phyloP scores from a whole-genome alignment of 1,140 invertebrate species.

The Harpegnathos saltator region DNA sequence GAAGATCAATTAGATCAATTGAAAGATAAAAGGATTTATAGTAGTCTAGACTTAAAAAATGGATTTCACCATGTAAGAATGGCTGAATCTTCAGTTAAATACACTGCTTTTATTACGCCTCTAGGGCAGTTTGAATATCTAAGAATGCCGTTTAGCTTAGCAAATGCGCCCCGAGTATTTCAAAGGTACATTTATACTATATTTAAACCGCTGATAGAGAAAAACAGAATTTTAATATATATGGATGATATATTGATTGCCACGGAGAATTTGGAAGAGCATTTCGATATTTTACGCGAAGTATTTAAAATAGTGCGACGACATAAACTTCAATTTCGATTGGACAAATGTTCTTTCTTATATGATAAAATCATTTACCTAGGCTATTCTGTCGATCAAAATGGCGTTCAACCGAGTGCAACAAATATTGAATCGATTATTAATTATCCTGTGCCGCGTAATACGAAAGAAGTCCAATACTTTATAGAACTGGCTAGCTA shows the following conservation, averaged over 20 bases:
- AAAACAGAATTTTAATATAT: background rate
- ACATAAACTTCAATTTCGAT: background rate
- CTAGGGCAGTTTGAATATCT: constrained; percentile 5
- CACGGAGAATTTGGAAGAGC: background rate
- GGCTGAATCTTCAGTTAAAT: background rate
- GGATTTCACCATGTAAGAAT: constrained; percentile 24
- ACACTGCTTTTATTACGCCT: constrained; percentile 4
- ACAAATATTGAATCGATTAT: background rate
- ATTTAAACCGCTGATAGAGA: background rate
- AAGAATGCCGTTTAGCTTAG: constrained; percentile 5
- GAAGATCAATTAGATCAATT: constrained; percentile 12
- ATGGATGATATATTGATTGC: constrained; percentile 12
- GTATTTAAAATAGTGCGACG: background rate
- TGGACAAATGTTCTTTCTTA: constrained; percentile 25
- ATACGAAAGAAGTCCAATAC: background rate
- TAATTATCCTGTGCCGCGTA: constrained; percentile 18
- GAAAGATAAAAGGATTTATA: constrained; percentile 12
- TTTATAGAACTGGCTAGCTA: constrained; percentile 29
- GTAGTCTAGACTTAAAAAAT: background rate
- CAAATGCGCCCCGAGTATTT: constrained; percentile 12
- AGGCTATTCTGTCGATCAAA: background rate
- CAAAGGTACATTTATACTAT: constrained; percentile 12
- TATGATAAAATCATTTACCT: constrained; percentile 11
- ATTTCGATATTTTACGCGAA: background rate
- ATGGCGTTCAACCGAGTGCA: background rate